Evolutionary conservation across 2,797 vertebrate genomes (phyloP), one percentile per base, ranked within the genome.

Genomic region (Falco biarmicus): DNA sequence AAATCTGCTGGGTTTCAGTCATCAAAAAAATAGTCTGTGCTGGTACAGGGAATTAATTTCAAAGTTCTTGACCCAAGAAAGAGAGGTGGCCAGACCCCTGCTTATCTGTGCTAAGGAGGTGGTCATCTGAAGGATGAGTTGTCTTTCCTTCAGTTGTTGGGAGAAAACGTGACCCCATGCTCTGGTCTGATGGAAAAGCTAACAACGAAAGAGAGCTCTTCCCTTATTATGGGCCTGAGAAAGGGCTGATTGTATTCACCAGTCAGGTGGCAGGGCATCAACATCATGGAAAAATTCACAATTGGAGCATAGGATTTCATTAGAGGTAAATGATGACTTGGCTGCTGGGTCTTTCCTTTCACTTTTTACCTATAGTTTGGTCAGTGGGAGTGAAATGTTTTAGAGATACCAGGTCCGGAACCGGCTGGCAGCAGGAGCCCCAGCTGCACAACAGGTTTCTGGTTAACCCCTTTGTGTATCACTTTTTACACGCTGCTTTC

Each of bases 191-290:
- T 80, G 48, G 63, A 86, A 93, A 92, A 85, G 32, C 51, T 83
- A 63, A 54, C n/a, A 89, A 71, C 45, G 71, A 76, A 81, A n/a
- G 91, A 82, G 89, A 87, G 22, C 24, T 78, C 54, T 70, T 90
- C 68, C 64, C 84, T 83, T 75, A 34, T 71, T 68, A 21, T 2
- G 32, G 81, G 37, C 54, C 39, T 32, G 71, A 92, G 82, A 93
- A 93, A 81, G 73, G 59, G 71, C 69, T 75, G 73, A 81, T 96
- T 95, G 87, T 96, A 45, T 85, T 93, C 76, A 71, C 28, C 45
- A 76, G 87, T 87, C 90, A 94, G 95, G 92, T 95, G 79, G 84
- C 92, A 59, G 59, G 81, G 24, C 90, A 89, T 68, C 88, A 80
- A 15, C 75, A 83, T 85, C 32, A 75, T 78, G 92, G 81, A 83